A percentile compares a stretch with the other conserved stretches of the same genome.
These are phyloP conservation scores for Tragelaphus imberbis DNA, from an alignment of 2,113 vertebrate species.

Conservation along the genomic window DNA sequence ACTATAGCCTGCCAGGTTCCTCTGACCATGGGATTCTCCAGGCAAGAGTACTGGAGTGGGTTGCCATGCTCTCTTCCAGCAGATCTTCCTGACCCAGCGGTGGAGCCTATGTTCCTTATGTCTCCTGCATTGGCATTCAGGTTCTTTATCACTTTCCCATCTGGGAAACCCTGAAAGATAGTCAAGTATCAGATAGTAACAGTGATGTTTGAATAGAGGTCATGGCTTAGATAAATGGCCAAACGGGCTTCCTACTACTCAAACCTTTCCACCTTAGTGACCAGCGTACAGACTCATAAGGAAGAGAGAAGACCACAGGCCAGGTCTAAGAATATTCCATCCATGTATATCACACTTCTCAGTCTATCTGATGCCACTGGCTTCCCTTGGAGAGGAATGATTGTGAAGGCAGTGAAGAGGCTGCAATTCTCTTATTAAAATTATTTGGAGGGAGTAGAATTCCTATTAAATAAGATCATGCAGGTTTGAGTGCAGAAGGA, in stretches of 20 bases:
- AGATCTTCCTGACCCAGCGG: not conserved
- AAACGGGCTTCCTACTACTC: not conserved
- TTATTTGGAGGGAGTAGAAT: not conserved
- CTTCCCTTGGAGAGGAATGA: not conserved
- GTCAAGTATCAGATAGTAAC: not conserved
- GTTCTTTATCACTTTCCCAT: not conserved
- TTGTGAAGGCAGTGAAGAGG: not conserved
- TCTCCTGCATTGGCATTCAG: not conserved
- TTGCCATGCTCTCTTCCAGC: not conserved
- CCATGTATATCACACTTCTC: not conserved
- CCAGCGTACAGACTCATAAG: rapidly evolving
- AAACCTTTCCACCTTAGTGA: not conserved
- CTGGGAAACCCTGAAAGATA: not conserved
- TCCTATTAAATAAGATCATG: not conserved
- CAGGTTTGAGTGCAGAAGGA: not conserved
- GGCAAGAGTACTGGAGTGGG: not conserved
- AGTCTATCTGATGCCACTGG: not conserved
- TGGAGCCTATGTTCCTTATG: not conserved
- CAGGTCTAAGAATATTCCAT: not conserved
- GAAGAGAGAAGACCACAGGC: not conserved
- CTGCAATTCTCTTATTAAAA: not conserved
- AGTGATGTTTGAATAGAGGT: not conserved
- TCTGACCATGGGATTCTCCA: not conserved
- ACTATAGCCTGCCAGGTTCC: not conserved
- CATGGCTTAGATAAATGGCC: not conserved